phyloP scores from a whole-genome alignment of 2,113 vertebrate genomes.

The Paedocypris sp. region DNA sequence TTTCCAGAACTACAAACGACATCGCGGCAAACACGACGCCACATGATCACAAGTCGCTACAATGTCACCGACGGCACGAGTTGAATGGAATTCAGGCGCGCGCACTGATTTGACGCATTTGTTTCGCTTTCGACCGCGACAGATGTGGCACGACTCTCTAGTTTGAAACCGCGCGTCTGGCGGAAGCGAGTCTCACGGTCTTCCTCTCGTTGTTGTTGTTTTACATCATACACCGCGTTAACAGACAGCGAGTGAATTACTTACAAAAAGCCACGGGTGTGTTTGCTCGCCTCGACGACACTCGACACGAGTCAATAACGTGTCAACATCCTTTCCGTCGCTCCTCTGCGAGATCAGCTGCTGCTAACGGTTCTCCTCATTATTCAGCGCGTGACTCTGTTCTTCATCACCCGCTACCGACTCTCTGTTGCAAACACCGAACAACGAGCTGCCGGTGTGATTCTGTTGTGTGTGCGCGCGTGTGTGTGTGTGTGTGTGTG shows the following conservation, averaged over 20 bases:
- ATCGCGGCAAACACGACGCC: too few species aligned
- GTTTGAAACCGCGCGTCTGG: too few species aligned
- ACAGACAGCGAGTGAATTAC: slow-evolving; percentile 4
- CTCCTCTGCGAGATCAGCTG: background rate
- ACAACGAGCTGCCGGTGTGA: slow-evolving; percentile 6
- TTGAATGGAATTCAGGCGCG: slow-evolving; percentile 4
- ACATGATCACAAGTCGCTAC: background rate
- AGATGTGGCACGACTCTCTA: too few species aligned
- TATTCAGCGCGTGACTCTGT: background rate
- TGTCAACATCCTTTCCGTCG: slow-evolving; percentile 7
- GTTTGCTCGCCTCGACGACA: slow-evolving; percentile 20
- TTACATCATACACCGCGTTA: background rate
- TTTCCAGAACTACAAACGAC: slow-evolving; percentile 1
- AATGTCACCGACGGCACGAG: background rate
- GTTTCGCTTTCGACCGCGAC: background rate
- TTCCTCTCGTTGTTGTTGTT: background rate
- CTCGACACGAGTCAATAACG: slow-evolving; percentile 13
- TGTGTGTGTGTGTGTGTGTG: background rate
- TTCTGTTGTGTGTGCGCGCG: background rate
- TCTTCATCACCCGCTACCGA: background rate
- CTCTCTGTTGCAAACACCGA: slow-evolving; percentile 1
- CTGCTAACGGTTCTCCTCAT: background rate
- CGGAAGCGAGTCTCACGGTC: background rate
- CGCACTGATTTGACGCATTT: slow-evolving; percentile 18
- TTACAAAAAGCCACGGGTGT: slow-evolving; percentile 21